Evolutionary conservation across 2,888 invertebrate species (phyloP), one percentile per base, ranked within the genome.

Genomic region (Leucophora obtusa): DNA sequence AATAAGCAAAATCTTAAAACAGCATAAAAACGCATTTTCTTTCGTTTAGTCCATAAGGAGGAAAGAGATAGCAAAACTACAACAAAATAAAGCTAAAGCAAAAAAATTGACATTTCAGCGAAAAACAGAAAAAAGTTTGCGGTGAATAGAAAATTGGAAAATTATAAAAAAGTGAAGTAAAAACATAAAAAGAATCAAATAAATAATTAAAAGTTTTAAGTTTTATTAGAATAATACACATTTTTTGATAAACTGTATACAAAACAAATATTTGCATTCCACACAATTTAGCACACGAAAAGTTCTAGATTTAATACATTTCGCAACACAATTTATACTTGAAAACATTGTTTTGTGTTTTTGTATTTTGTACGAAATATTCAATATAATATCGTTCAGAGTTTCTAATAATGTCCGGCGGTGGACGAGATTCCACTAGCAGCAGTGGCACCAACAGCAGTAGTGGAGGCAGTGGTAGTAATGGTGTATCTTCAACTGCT

Each of bases 401-500:
- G 80, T 17, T 72, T 71, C 56, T 63, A 66, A 82, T 74, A 73
- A 89, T 89, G 89, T 87, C 89, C 79, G 89, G 89, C 62, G 89
- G 89, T 76, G 87, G 89, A 84, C 77, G 77, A 70, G 85, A 85
- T 79, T 81, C 82, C 80, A 83, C 83, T 83, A 78, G 83, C 73
- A 82, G 83, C 80, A 77, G 84, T 78, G 85, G 83, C 60, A 83
- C 84, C 58, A 83, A 79, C 69, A 81, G 74, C 62, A 86, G 79
- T 80, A 76, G 82, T 74, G 83, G 84, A 82, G 65, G 75, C 70
- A 77, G 83, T 73, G 80, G 82, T 15, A 77, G 76, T 38, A 83
- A 85, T 78, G 85, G 85, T 47, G 84, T 83, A 18, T 82, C 84
- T 21, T 82, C 83, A 24, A n/a, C 43, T 14, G 43, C 43, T 1